Base-by-base conservation (phyloP, 1,140 invertebrate genomes). In the Drosophila biarmipes region DNA sequence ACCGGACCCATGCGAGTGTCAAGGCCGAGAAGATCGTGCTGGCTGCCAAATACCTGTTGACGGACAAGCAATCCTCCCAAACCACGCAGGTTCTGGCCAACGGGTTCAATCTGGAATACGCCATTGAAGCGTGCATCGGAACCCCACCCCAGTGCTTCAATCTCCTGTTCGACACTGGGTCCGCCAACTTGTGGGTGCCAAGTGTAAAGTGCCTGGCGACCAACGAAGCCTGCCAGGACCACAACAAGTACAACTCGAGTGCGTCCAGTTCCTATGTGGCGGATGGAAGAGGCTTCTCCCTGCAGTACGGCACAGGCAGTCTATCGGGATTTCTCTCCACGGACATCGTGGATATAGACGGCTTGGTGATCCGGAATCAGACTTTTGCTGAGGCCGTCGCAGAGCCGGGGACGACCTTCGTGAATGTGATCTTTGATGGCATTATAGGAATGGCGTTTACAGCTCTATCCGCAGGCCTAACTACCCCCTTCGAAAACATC, bases 131-230 rank as follows among this genome's bases (percentile, higher is more conserved):
- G 1, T 43, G 40, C 0, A 43, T 43, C 17, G 40, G 40, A 43
- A 43, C 40, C 11, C 40, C 40, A 19, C 40, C 17, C 17, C 40
- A 43, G 40, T 43, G 40, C 12, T 43, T 43, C 17, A 43, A 43
- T 12, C 40, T 43, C 4, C 4, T 19, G 11, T 43, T 43, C 40
- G 40, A 43, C 10, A 43, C 40, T 5, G 40, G 40, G 21, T 43
- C 40, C 17, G 15, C 40, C 40, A 17, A 43, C 11, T 2, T 43
- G 17, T 43, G 40, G 40, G 40, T 43, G 17, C 40, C 40, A 1
- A 43, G 40, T 43, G 17, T 4, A 0, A 43, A 19, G 40, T 43
- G 40, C 10, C 1, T 4, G 10, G 15, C 40, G 15, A 14, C 17
- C 40, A 43, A 43, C 17, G 40, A 19, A 19, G 40, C 40, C 17